Percentiles rank a stretch among this genome's conserved stretches.
Conservation (phyloP, 1,140 invertebrate genomes). For the Drosophila truncata region DNA sequence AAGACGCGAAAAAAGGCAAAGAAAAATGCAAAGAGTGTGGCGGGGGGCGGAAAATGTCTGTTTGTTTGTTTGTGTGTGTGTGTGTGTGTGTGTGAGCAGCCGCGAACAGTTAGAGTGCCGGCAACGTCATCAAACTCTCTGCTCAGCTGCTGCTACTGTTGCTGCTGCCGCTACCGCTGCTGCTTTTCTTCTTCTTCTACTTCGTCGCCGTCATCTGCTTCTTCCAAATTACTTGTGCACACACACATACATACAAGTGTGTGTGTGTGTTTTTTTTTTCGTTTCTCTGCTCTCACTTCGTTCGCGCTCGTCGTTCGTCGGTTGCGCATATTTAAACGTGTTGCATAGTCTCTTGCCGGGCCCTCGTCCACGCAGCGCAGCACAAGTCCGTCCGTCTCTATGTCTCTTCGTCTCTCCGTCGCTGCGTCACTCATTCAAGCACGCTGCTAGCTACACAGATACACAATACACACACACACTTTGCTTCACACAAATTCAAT, state of each 20-base stretch:
- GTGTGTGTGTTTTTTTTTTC: constrained; percentile 44
- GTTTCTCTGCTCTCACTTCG: constrained; percentile 45
- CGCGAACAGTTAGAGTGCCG: constrained; percentile 62
- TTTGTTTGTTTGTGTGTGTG: constrained; percentile 1
- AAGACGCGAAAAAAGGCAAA: constrained; percentile 63
- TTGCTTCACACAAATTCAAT: constrained; percentile 75
- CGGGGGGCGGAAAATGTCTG: not conserved
- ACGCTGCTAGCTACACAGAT: constrained; percentile 67
- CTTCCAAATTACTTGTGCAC: constrained; percentile 67
- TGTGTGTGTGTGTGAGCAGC: constrained; percentile 34
- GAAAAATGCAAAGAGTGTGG: constrained; percentile 42
- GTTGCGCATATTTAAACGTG: constrained; percentile 83
- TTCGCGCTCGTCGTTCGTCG: constrained; percentile 73
- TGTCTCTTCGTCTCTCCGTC: constrained; percentile 62
- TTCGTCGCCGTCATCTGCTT: constrained; percentile 60
- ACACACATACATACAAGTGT: constrained; percentile 32
- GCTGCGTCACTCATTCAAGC: constrained; percentile 77
- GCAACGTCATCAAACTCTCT: constrained; percentile 70
- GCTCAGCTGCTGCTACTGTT: constrained; percentile 44
- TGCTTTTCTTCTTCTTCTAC: constrained; percentile 24
- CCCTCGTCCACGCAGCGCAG: constrained; percentile 66
- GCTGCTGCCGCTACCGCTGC: constrained; percentile 21
- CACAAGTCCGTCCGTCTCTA: constrained; percentile 53
- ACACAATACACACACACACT: constrained; percentile 18
- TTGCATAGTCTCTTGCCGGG: constrained; percentile 81